Percentiles rank a stretch among this genome's conserved stretches.
Evolutionary conservation across 2,888 invertebrate species (phyloP).

Genomic region (Pyrochroa serraticornis): DNA sequence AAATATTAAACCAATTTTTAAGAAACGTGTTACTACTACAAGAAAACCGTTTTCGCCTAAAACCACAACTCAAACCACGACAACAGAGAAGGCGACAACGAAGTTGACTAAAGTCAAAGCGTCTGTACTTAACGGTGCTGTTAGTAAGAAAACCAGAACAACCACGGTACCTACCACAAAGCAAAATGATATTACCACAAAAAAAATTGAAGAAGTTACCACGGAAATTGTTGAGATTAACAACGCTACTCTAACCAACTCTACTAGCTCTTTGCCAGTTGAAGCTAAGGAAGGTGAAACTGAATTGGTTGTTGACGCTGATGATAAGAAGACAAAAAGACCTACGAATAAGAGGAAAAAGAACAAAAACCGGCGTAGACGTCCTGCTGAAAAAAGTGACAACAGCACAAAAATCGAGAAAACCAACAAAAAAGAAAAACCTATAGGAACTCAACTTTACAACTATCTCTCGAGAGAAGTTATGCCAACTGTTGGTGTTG

Average conservation of each 20-base stretch:
- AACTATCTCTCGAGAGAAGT: conserved; percentile 80
- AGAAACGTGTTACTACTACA: conserved; percentile 50
- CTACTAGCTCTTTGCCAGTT: conserved; percentile 31
- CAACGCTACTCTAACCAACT: conserved; percentile 14
- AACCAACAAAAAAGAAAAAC: conserved; percentile 59
- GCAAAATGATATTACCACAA: conserved; percentile 28
- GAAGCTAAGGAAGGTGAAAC: conserved; percentile 55
- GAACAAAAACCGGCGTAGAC: conserved; percentile 66
- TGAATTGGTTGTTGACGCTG: conserved; percentile 42
- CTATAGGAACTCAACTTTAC: conserved; percentile 75
- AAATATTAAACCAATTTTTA: conserved; percentile 49
- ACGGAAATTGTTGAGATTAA: conserved; percentile 16
- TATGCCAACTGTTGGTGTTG: conserved; percentile 81
- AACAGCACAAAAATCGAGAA: conserved; percentile 46
- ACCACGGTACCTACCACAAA: conserved; percentile 35
- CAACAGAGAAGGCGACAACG: conserved; percentile 28
- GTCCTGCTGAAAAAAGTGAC: conserved; percentile 60
- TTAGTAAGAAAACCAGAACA: conserved; percentile 48
- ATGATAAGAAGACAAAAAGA: conserved; percentile 41
- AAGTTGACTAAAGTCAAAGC: conserved; percentile 67
- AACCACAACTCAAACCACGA: conserved; percentile 37
- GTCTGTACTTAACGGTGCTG: conserved; percentile 63
- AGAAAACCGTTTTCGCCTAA: conserved; percentile 30
- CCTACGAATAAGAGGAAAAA: conserved; percentile 64
- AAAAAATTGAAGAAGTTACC: conserved; percentile 27